phyloP scores from a whole-genome alignment of 2,797 vertebrate species.

The Rhynchonycteris naso region DNA sequence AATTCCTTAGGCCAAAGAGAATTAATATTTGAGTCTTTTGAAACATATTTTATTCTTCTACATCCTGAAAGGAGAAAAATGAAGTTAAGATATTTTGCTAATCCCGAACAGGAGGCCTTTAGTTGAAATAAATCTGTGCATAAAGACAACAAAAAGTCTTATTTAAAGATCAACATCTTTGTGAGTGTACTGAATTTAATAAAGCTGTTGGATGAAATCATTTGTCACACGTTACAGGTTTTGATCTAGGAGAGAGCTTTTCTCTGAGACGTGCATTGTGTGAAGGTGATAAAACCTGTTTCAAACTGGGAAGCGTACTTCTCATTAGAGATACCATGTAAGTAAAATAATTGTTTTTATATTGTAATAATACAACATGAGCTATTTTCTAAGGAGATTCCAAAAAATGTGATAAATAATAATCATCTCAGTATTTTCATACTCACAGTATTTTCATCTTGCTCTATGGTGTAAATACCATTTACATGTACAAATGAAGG shows the following conservation, averaged over 20 bases:
- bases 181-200: constrained; percentile 5
- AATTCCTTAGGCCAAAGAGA: constrained; percentile 32
- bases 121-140: constrained; percentile 57
- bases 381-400: constrained; percentile 22
- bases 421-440: neutral
- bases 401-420: constrained; percentile 34
- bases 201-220: constrained; percentile 28
- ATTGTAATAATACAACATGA: neutral
- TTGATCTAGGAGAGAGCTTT: constrained; percentile 95
- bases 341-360: constrained; percentile 83
- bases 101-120: constrained; percentile 54
- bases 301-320: constrained; percentile 92
- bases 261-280: constrained; percentile 91
- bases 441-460: neutral
- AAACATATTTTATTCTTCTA: constrained; percentile 26
- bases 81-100: constrained; percentile 51
- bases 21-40: neutral
- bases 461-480: neutral
- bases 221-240: constrained; percentile 89
- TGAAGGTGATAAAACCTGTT: constrained; percentile 90
- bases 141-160: constrained; percentile 36
- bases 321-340: constrained; percentile 94
- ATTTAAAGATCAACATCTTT: constrained; percentile 62
- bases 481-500: neutral
- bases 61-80: constrained; percentile 50